Base-by-base conservation (phyloP, 1,140 invertebrate genomes). In the Bombus soroeensis region DNA sequence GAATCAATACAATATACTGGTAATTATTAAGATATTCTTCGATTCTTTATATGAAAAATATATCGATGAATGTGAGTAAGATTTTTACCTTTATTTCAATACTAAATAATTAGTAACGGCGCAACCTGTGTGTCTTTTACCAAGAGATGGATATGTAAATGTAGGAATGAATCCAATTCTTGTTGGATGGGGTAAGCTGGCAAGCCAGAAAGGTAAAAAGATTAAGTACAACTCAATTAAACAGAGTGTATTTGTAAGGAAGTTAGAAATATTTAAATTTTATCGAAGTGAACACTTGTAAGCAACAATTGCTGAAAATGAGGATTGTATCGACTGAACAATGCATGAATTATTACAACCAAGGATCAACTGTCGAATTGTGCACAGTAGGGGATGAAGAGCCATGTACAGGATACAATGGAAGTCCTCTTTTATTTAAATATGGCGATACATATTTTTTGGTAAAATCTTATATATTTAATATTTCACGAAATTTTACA, bases 181-280 rank as follows among this genome's bases (percentile, higher is more conserved):
- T 28, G 82, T 92, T 57, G 93, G 93, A 41, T 94, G 93, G 93
- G 93, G 93, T 34, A 90, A 91, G 85, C n/a, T 93, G 22, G 90
- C 86, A 32, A 76, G 73, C 32, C 85, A 91, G 75, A 87, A 47
- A 68, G 87, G 91, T 93, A 91, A 89, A n/a, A 81, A 88, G 72
- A 80, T 72, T 41, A 43, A 3, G 15, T n/a, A 72, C 5, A 28
- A 77, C 28, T 77, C 34, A 72, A 79, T 47, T 12, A 73, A 77
- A 89, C 57, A 39, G 15, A 57, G 22, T 79, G 74, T 75, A 18
- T 73, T 72, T 18, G 4, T n/a, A n/a, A 62, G 22, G 6, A 84
- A 79, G 62, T 72, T 53, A 74, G 2, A 25, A 66, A 28, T 73
- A 57, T 70, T 53, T 57, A 47, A 81, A 82, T 68, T 75, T 81